Percentiles rank a stretch among this genome's conserved stretches.
Conservation (phyloP, 2,797 vertebrate species). For the Acanthopagrus latus region DNA sequence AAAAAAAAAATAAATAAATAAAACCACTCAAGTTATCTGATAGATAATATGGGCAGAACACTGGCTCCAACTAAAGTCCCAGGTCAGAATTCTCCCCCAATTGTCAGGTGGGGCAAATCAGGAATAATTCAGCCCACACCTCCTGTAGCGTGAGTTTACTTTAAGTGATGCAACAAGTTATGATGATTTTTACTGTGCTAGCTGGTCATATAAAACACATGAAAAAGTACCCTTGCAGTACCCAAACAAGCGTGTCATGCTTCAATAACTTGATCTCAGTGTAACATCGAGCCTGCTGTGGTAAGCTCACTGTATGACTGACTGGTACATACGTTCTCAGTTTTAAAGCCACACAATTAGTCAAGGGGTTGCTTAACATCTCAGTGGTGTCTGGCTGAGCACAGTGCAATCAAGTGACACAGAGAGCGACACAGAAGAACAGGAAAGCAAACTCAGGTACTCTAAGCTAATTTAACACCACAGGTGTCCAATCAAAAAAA, state of each 20-base stretch:
- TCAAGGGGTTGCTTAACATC: background rate
- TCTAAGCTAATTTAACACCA: conserved; percentile 1
- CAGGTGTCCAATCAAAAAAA: conserved; percentile 20
- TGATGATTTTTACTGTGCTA: background rate
- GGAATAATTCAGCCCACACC: too few species aligned
- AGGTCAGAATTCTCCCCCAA: too few species aligned
- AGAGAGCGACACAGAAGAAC: conserved; percentile 2
- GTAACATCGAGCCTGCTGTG: background rate
- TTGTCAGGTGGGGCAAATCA: too few species aligned
- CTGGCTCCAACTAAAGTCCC: too few species aligned
- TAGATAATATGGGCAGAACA: too few species aligned
- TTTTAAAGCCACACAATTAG: background rate
- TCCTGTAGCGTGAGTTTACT: too few species aligned
- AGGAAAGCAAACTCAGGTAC: background rate
- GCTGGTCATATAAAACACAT: background rate
- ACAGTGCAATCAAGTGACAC: background rate
- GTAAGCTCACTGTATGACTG: background rate
- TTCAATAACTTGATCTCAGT: background rate
- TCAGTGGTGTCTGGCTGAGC: background rate
- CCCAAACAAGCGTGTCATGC: background rate
- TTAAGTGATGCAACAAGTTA: background rate
- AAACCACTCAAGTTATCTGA: too few species aligned
- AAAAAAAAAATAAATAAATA: too few species aligned
- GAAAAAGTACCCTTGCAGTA: background rate
- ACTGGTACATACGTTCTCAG: background rate